Conservation (phyloP, 2,113 vertebrate species). For the Sander vitreus region DNA sequence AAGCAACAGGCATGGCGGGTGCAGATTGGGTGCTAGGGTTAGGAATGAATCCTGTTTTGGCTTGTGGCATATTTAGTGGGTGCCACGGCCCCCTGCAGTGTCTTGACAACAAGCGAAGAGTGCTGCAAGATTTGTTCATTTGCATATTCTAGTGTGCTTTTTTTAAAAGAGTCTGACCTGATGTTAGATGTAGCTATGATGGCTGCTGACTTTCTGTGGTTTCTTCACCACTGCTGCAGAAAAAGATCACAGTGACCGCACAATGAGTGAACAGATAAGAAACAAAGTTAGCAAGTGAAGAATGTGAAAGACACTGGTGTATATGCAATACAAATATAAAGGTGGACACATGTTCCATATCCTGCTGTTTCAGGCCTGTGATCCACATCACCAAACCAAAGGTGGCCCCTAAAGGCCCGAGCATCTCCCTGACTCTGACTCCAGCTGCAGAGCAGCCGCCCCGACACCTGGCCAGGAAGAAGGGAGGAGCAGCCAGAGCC, state of each 20-base stretch:
- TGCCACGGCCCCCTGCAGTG: background rate
- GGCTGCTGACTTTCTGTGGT: background rate
- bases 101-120: background rate
- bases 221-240: background rate
- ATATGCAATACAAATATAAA: background rate
- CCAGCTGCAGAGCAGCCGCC: conserved; percentile 58
- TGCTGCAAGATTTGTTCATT: no score
- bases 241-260: background rate
- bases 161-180: no score
- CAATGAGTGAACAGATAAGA: background rate
- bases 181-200: background rate
- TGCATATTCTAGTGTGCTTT: no score
- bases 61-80: background rate
- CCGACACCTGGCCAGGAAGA: conserved; percentile 66
- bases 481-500: conserved; percentile 52
- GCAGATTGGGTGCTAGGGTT: no score
- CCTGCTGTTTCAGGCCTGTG: conserved; percentile 58
- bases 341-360: background rate
- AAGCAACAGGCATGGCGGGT: no score
- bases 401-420: conserved; percentile 68
- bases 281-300: no score
- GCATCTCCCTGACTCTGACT: conserved; percentile 65
- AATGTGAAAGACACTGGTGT: no score
- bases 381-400: conserved; percentile 78
- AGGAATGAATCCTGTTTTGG: background rate